phyloP scores from a whole-genome alignment of 2,888 invertebrate species.

The Sepioteuthis lessoniana region DNA sequence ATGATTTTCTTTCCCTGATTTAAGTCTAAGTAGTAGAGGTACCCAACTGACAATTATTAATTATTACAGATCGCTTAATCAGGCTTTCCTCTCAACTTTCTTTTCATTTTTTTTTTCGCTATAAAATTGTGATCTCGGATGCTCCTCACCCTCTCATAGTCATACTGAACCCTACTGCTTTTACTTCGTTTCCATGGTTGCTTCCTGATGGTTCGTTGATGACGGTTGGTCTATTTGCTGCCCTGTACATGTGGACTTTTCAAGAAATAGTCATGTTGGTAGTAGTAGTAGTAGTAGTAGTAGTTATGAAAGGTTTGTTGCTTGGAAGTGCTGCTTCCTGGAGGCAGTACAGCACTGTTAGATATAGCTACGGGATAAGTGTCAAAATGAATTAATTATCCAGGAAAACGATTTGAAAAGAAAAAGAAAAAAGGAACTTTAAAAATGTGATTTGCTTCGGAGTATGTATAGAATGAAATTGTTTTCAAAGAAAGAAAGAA shows the following conservation, averaged over 20 bases:
- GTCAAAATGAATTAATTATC: not conserved
- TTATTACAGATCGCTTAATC: no score
- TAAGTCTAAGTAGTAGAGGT: not conserved
- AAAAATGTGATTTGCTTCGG: no score
- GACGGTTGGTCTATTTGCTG: not conserved
- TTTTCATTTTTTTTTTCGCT: not conserved
- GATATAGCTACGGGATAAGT: not conserved
- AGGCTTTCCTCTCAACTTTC: not conserved
- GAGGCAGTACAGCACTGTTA: not conserved
- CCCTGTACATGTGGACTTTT: not conserved
- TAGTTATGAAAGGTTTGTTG: not conserved
- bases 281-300: not conserved
- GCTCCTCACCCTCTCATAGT: not conserved
- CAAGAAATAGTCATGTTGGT: not conserved
- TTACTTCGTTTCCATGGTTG: conserved; percentile 21
- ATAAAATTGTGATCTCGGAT: not conserved
- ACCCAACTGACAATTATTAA: not conserved
- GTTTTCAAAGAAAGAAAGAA: no score
- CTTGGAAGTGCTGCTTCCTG: not conserved
- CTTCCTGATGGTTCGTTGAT: not conserved
- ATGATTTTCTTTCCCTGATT: conserved; percentile 10
- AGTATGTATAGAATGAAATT: no score
- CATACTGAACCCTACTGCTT: not conserved
- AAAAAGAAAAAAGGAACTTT: not conserved
- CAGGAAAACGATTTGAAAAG: not conserved